These are phyloP conservation scores for Drosophila niveifrons DNA, from an alignment of 2,888 invertebrate species.

Conservation along the genomic window DNA sequence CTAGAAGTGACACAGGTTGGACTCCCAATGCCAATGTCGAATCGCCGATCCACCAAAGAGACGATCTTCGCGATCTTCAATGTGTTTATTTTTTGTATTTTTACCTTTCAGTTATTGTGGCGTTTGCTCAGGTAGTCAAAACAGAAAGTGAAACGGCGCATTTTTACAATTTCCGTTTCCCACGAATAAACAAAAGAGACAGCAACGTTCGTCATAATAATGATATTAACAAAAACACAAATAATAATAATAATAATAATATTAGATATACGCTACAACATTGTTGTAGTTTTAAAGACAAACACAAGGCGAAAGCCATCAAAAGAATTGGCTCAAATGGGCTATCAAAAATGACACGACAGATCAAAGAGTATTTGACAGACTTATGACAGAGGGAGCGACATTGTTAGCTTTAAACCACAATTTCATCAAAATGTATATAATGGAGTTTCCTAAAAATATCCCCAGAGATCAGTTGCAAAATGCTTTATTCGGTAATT, in stretches of 20 bases:
- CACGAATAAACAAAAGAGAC: constrained; percentile 63
- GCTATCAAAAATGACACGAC: constrained; percentile 1
- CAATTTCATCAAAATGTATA: too few species aligned
- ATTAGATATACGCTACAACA: constrained; percentile 21
- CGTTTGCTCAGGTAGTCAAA: constrained; percentile 1
- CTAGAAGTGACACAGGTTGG: background rate
- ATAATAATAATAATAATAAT: constrained; percentile 38
- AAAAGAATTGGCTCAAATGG: constrained; percentile 1
- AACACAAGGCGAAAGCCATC: constrained; percentile 1
- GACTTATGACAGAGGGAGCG: constrained; percentile 4
- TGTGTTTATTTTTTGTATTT: too few species aligned
- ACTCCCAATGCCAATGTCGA: constrained; percentile 15
- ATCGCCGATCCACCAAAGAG: background rate
- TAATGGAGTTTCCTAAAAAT: too few species aligned
- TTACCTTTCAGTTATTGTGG: constrained; percentile 5
- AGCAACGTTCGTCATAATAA: constrained; percentile 32
- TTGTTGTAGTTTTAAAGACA: constrained; percentile 5
- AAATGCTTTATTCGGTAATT: too few species aligned
- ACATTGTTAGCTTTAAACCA: background rate
- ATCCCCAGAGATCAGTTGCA: too few species aligned
- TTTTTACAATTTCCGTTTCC: constrained; percentile 66
- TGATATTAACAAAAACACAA: constrained; percentile 36
- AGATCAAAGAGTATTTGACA: constrained; percentile 6
- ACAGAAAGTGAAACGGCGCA: constrained; percentile 54
- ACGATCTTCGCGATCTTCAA: constrained; percentile 9